Evolutionary conservation across 2,888 invertebrate genomes (phyloP), one percentile per base, ranked within the genome.

Genomic region (Branchipolynoe longqiensis): DNA sequence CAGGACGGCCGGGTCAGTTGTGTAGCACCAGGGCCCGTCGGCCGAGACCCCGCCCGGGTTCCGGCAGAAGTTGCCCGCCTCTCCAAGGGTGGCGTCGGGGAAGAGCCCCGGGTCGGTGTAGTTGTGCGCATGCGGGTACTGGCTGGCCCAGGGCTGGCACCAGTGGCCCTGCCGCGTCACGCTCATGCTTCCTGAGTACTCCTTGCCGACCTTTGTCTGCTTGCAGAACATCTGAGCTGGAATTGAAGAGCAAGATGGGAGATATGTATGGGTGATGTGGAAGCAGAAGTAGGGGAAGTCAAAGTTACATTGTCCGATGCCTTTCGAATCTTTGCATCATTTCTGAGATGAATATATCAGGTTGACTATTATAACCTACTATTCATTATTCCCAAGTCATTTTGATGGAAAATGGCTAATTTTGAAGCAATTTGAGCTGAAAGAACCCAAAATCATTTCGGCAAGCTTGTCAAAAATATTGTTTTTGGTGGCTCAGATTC

Each of bases 21-120:
- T 85, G 38, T 69, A 83, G 33, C 85, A 85, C 85, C 85, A 85
- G 25, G 59, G 56, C 22, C 85, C 85, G 12, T 56, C 83, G 22
- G 14, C 31, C 1, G 40, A 18, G 25, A 14, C 25, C 1, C 73
- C 74, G 73, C 83, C 85, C 1, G 85, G 85, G 56, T 85, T 85
- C 31, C 85, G 40, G 83, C 83, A 85, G 40, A 28, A 82, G 82
- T 85, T 85, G 1, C 38, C 40, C 14, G 82, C 85, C 1, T 48
- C 85, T 31, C 73, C 73, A 31, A 69, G 33, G 0, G 62, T 48
- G 22, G 22, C 18, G 33, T 73, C 84, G 6, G 84, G 84, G 69
- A 84, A 84, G 28, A 8, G 6, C 33, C 8, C 31, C n/a, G 64
- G 31, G 54, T 73, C 14, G 31, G 31, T 69, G 69, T 69, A 1